A percentile compares a stretch with the other conserved stretches of the same genome.
These are phyloP conservation scores for Digitonthophagus gazella DNA, from an alignment of 2,888 invertebrate genomes.

Conservation along the genomic window DNA sequence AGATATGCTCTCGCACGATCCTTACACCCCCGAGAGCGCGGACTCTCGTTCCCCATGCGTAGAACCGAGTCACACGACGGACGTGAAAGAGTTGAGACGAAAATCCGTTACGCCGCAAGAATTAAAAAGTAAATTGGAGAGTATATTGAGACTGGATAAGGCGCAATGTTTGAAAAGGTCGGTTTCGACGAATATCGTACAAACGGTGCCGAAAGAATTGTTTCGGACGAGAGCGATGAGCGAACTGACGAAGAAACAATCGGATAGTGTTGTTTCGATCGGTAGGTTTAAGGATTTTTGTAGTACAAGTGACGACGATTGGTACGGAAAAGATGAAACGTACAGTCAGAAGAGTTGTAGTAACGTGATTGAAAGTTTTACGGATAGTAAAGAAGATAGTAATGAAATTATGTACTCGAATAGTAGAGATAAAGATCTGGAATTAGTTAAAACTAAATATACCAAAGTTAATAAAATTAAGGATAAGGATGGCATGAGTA, in stretches of 20 bases:
- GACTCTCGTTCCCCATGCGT: slow-evolving; percentile 72
- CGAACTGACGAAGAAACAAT: slow-evolving; percentile 40
- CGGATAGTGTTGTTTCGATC: slow-evolving; percentile 37
- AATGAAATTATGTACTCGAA: neutral
- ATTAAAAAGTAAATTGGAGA: slow-evolving; percentile 61
- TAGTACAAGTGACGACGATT: slow-evolving; percentile 53
- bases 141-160: slow-evolving; percentile 45
- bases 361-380: slow-evolving; percentile 23
- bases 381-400: slow-evolving; percentile 25
- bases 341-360: slow-evolving; percentile 21
- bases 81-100: slow-evolving; percentile 43
- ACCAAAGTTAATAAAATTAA: slow-evolving; percentile 25
- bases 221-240: slow-evolving; percentile 42
- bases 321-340: slow-evolving; percentile 45
- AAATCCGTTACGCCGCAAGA: slow-evolving; percentile 61
- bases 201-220: slow-evolving; percentile 27
- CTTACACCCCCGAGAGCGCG: slow-evolving; percentile 80
- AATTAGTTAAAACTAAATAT: slow-evolving; percentile 23
- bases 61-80: slow-evolving; percentile 49
- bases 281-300: slow-evolving; percentile 50
- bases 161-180: slow-evolving; percentile 38
- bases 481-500: slow-evolving; percentile 26
- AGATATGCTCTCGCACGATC: slow-evolving; percentile 58
- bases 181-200: slow-evolving; percentile 35
- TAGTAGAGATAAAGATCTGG: slow-evolving; percentile 15